Conservation (phyloP, 1,140 invertebrate species). For the Zaprionus ghesquierei region DNA sequence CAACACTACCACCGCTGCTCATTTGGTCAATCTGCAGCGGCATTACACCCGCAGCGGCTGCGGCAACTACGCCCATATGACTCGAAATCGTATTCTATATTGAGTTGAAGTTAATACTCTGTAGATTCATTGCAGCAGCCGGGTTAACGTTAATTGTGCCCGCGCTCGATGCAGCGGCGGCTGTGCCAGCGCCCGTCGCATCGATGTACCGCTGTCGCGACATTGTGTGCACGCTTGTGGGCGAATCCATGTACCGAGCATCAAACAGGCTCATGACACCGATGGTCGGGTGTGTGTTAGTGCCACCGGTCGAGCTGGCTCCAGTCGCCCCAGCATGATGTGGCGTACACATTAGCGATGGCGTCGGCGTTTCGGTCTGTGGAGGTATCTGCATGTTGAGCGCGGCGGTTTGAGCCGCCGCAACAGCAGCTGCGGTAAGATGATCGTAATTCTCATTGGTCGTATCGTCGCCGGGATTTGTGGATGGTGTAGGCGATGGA, state of each 20-base stretch:
- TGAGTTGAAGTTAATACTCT: slow-evolving; percentile 88
- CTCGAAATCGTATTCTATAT: slow-evolving; percentile 85
- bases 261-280: slow-evolving; percentile 86
- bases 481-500: slow-evolving; percentile 83
- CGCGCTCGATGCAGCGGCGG: slow-evolving; percentile 54
- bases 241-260: slow-evolving; percentile 84
- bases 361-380: slow-evolving; percentile 83
- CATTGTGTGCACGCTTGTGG: slow-evolving; percentile 83
- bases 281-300: slow-evolving; percentile 82
- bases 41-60: slow-evolving; percentile 28
- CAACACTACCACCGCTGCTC: slow-evolving; percentile 22
- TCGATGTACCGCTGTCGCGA: slow-evolving; percentile 83
- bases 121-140: slow-evolving; percentile 86
- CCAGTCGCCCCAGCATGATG: slow-evolving; percentile 61
- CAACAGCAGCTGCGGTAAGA: slow-evolving; percentile 75
- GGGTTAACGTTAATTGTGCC: slow-evolving; percentile 82
- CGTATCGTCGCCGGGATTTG: slow-evolving; percentile 67
- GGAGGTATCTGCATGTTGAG: slow-evolving; percentile 84
- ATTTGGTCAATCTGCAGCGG: slow-evolving; percentile 39
- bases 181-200: slow-evolving; percentile 63
- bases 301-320: slow-evolving; percentile 42
- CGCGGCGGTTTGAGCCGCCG: slow-evolving; percentile 72
- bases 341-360: slow-evolving; percentile 83
- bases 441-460: slow-evolving; percentile 82
- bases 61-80: slow-evolving; percentile 56